Conservation (phyloP, 2,888 invertebrate genomes). For the Amphipoea lucens region DNA sequence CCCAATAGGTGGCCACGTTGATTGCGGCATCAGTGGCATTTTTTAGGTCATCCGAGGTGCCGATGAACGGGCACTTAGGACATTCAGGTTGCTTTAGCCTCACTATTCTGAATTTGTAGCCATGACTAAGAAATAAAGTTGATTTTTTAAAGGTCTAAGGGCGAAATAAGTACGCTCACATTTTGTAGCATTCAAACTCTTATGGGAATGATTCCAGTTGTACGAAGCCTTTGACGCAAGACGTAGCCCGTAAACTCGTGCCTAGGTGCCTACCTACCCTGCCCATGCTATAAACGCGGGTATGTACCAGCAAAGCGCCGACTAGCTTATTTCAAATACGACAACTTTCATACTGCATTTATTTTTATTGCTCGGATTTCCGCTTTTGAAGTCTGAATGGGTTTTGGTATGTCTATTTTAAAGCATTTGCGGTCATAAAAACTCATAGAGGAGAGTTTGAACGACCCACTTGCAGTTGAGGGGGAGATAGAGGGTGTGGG, state of each 20-base stretch:
- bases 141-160: not conserved
- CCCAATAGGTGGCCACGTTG: not conserved
- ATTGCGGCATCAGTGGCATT: not conserved
- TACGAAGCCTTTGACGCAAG: constrained; percentile 7
- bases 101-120: not conserved
- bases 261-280: not conserved
- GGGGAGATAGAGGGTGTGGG: constrained; percentile 23
- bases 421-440: constrained; percentile 66
- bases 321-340: constrained; percentile 54
- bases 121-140: not conserved
- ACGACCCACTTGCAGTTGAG: constrained; percentile 60
- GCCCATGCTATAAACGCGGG: not conserved
- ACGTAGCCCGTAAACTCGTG: not conserved
- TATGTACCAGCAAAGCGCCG: constrained; percentile 19
- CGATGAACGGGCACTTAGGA: not conserved
- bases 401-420: constrained; percentile 65
- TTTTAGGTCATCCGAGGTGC: not conserved
- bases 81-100: not conserved
- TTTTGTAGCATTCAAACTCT: constrained; percentile 4
- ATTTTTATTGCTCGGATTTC: constrained; percentile 64
- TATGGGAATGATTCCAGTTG: not conserved
- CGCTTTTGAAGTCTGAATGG: constrained; percentile 58
- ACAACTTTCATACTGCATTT: constrained; percentile 60
- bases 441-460: constrained; percentile 60
- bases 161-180: not conserved